These are phyloP conservation scores for Macaria liturata DNA, from an alignment of 2,888 invertebrate species.

Conservation along the genomic window DNA sequence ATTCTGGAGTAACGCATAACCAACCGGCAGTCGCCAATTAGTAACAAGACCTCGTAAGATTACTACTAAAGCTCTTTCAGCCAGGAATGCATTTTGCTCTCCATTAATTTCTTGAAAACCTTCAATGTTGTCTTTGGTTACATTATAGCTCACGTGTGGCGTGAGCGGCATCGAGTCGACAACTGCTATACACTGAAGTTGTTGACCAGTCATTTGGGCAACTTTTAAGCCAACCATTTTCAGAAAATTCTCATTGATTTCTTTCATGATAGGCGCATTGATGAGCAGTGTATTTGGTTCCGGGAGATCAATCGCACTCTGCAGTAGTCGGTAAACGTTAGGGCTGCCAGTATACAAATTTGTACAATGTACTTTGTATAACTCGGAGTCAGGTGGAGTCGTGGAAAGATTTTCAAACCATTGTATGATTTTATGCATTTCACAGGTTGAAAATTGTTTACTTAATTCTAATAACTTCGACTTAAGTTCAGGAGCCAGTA, in stretches of 20 bases:
- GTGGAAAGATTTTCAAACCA: neutral
- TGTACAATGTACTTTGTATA: conserved; percentile 23
- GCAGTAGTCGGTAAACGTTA: conserved; percentile 29
- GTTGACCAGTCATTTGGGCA: conserved; percentile 29
- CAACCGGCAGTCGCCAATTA: conserved; percentile 37
- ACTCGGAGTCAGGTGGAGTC: neutral
- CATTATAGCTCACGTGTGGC: conserved; percentile 33
- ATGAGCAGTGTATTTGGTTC: conserved; percentile 22
- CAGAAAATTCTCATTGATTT: conserved; percentile 32
- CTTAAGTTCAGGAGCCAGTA: neutral
- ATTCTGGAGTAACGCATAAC: conserved; percentile 36
- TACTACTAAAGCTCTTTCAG: conserved; percentile 35
- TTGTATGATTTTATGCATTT: conserved; percentile 1
- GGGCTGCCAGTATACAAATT: conserved; percentile 29
- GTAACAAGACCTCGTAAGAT: conserved; percentile 36
- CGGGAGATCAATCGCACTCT: conserved; percentile 25
- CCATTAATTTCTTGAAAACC: conserved; percentile 41
- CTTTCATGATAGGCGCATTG: conserved; percentile 28
- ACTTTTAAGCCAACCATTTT: conserved; percentile 34
- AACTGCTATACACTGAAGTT: conserved; percentile 32
- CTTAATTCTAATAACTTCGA: neutral
- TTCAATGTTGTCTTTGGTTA: conserved; percentile 34
- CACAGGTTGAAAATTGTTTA: neutral
- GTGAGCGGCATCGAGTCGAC: conserved; percentile 34
- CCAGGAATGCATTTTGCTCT: conserved; percentile 29